Conservation (phyloP, 2,113 vertebrate species). For the Tychaedon coryphoeus region DNA sequence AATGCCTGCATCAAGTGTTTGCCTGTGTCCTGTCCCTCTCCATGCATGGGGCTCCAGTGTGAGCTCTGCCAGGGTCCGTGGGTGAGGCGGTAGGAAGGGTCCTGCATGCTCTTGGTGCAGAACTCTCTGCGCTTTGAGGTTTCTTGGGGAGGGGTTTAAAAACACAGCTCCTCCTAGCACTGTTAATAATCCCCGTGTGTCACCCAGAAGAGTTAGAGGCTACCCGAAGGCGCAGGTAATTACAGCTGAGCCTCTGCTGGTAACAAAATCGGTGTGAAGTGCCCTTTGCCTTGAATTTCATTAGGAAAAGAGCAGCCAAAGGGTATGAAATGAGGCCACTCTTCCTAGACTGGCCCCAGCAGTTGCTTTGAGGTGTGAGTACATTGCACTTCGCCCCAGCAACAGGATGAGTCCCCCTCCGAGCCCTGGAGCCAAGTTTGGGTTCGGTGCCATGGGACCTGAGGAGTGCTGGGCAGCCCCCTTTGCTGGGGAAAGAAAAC, state of each 20-base stretch:
- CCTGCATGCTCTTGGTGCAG: fast-evolving
- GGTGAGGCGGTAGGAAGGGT: background rate
- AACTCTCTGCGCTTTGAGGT: background rate
- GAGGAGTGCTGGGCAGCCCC: background rate
- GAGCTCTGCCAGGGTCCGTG: background rate
- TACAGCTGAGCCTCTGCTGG: background rate
- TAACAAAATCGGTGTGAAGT: background rate
- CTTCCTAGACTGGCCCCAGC: background rate
- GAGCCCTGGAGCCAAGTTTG: background rate
- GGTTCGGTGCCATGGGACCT: background rate
- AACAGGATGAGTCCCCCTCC: background rate
- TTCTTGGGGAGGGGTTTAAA: background rate
- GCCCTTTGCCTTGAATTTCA: background rate
- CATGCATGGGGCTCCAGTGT: fast-evolving
- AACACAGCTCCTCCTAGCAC: background rate
- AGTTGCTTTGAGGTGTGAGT: background rate
- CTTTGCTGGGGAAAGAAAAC: background rate
- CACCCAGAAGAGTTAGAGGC: background rate
- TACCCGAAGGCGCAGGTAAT: background rate
- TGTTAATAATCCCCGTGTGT: background rate
- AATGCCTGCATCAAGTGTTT: background rate
- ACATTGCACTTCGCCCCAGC: background rate
- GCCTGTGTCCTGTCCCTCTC: background rate
- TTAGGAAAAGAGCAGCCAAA: background rate
- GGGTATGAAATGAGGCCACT: background rate